These are phyloP conservation scores for Drosophila sp. DNA, from an alignment of 1,140 invertebrate species.

Conservation along the genomic window DNA sequence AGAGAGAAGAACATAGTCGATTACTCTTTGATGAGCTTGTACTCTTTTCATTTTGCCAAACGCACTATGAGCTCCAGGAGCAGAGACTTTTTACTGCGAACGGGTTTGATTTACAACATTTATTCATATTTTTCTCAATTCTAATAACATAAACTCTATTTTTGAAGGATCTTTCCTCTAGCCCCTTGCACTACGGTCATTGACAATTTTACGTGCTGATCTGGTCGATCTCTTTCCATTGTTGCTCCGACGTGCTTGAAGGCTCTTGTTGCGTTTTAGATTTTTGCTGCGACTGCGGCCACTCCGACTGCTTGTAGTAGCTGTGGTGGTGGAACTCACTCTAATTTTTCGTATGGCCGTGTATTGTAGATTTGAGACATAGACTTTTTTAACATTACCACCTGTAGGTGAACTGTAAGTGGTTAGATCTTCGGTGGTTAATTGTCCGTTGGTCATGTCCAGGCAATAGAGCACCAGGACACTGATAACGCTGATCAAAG, in stretches of 20 bases:
- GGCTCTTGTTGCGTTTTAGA: background rate
- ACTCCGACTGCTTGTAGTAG: conserved; percentile 24
- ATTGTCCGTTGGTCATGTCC: conserved; percentile 11
- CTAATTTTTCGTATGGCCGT: conserved; percentile 27
- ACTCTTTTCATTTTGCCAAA: no score
- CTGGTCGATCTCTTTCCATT: background rate
- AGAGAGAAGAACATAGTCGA: no score
- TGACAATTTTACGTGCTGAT: background rate
- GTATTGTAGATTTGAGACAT: conserved; percentile 33
- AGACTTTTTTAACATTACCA: conserved; percentile 12
- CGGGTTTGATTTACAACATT: no score
- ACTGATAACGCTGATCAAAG: conserved; percentile 2
- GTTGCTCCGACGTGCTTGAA: background rate
- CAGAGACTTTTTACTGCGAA: no score
- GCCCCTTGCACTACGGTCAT: background rate
- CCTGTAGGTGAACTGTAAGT: background rate
- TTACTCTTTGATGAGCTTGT: no score
- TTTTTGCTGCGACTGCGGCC: conserved; percentile 20
- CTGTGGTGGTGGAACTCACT: conserved; percentile 15
- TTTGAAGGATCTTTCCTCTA: background rate
- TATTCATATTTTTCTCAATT: background rate
- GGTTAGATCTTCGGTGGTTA: background rate
- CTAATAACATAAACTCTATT: background rate
- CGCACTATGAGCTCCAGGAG: no score
- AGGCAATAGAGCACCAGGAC: conserved; percentile 28